Base-by-base conservation (phyloP, 2,113 vertebrate genomes). In the Lathamus discolor region DNA sequence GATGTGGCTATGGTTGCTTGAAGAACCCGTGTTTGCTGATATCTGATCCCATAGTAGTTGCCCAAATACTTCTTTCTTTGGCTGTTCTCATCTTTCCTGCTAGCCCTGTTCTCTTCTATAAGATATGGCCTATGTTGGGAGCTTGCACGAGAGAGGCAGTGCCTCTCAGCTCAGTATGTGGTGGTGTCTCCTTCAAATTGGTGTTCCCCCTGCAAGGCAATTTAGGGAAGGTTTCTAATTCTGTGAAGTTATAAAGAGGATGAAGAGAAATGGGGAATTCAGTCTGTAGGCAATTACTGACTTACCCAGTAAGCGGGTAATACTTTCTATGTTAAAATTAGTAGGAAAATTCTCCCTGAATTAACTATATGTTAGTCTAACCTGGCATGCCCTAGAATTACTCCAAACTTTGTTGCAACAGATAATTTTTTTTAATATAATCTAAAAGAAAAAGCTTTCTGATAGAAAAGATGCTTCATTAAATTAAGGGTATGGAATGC, bases 111-210 rank as follows among this genome's bases (percentile, higher is more conserved):
- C 51, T 41, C 4, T 15, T 28, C 51, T 75, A 6, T 24, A 46
- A 48, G 66, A 48, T 1, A 4, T 22, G 7, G 12, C 22, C 31
- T 11, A 1, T 13, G 39, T 6, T 10, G 16, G 24, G 39, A 25
- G 39, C 23, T 68, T 7, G 12, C 8, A 9, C 0, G 2, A 61
- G 17, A 55, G 13, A 43, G 20, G 7, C 19, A 43, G 0, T 16
- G 31, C 5, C 11, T 5, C 68, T 9, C 51, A 49, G 33, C 24
- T 80, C 35, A 33, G 49, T n/a, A 15, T 2, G 0, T 2, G 22
- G 46, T 3, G 4, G 2, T 43, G 37, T 7, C 19, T 28, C 17
- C 46, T 62, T 78, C 75, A 33, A 11, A 13, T 4, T 5, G 6
- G 35, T 25, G n/a, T 15, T 77, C 35, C 6, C 37, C 17, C 19